phyloP scores from a whole-genome alignment of 2,113 vertebrate genomes.

The Halichoerus grypus region DNA sequence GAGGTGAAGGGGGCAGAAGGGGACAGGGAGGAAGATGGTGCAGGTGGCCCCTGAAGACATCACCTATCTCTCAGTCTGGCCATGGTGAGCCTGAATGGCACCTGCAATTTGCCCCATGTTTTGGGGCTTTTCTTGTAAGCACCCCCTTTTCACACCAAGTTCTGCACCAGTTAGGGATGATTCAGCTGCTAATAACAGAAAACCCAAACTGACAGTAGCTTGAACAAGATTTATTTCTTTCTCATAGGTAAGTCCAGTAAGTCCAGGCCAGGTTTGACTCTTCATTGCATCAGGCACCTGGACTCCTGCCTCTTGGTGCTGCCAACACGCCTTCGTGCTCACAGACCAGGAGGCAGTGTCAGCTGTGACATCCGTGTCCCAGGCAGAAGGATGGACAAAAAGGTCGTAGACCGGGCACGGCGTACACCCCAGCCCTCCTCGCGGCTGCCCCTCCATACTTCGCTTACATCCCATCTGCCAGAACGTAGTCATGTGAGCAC shows the following conservation, averaged over 20 bases:
- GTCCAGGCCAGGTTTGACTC: neutral
- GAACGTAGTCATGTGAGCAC: accelerated
- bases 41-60: neutral
- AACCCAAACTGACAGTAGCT: neutral
- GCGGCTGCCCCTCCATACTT: neutral
- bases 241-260: neutral
- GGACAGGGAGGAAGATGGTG: accelerated
- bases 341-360: accelerated
- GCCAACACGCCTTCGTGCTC: neutral
- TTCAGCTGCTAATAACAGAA: neutral
- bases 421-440: accelerated
- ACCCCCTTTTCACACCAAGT: neutral
- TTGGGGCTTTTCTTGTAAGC: neutral
- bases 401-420: accelerated
- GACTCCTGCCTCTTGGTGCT: accelerated
- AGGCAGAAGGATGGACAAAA: neutral
- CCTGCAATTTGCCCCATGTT: neutral
- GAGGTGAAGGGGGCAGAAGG: neutral
- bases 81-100: neutral
- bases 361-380: accelerated
- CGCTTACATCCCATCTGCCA: neutral
- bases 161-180: neutral
- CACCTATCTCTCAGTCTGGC: neutral
- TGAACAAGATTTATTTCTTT: neutral
- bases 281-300: neutral